phyloP scores from a whole-genome alignment of 1,140 invertebrate species.

The Tetramorium parvispinum region DNA sequence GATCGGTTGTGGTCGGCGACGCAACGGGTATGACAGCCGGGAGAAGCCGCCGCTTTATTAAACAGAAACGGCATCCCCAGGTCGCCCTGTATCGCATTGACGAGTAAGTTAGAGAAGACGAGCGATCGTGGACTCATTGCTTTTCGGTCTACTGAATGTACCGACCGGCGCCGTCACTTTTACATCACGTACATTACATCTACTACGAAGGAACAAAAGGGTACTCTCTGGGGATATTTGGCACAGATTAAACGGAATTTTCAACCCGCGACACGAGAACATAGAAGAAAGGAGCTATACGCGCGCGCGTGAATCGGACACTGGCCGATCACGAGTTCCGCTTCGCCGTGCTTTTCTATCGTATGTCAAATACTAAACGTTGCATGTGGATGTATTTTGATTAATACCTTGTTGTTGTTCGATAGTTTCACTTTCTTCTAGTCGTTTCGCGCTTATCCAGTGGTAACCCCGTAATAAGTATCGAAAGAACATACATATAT shows the following conservation, averaged over 20 bases:
- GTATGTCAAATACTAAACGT: slow-evolving; percentile 78
- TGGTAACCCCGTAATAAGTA: slow-evolving; percentile 59
- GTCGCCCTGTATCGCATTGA: slow-evolving; percentile 33
- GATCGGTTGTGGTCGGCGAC: slow-evolving; percentile 14
- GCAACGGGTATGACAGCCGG: slow-evolving; percentile 32
- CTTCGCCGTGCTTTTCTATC: slow-evolving; percentile 66
- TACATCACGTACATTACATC: slow-evolving; percentile 41
- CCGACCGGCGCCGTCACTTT: slow-evolving; percentile 41
- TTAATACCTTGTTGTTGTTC: slow-evolving; percentile 45
- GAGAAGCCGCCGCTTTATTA: neutral
- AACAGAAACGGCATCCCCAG: slow-evolving; percentile 6
- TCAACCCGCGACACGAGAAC: slow-evolving; percentile 47
- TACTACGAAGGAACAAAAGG: slow-evolving; percentile 77
- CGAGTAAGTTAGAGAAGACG: slow-evolving; percentile 49
- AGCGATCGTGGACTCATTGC: slow-evolving; percentile 53
- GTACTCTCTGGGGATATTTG: slow-evolving; percentile 77
- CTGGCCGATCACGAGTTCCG: neutral
- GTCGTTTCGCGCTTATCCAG: slow-evolving; percentile 56
- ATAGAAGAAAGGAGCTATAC: slow-evolving; percentile 46
- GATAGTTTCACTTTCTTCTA: slow-evolving; percentile 56
- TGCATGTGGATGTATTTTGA: slow-evolving; percentile 52
- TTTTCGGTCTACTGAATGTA: slow-evolving; percentile 16
- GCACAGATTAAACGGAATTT: slow-evolving; percentile 79
- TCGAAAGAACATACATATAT: slow-evolving; percentile 64
- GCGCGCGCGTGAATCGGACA: neutral